A percentile compares a stretch with the other conserved stretches of the same genome.
phyloP scores from a whole-genome alignment of 2,113 vertebrate species.

The Verasper variegatus region DNA sequence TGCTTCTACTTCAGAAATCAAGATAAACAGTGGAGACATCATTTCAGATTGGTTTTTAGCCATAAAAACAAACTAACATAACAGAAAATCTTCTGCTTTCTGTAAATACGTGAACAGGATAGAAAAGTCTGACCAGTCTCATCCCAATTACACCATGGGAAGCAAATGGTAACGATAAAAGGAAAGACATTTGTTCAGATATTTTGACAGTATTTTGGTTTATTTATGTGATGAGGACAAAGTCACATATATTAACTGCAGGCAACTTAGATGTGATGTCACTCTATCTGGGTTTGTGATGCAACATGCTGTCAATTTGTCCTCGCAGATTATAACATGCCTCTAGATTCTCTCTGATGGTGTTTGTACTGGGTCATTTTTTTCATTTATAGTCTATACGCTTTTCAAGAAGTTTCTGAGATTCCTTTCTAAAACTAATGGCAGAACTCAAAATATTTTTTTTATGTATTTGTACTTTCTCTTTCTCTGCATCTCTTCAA shows the following conservation, averaged over 20 bases:
- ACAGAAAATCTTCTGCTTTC: background rate
- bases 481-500: constrained; percentile 58
- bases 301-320: constrained; percentile 51
- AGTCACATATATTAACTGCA: constrained; percentile 4
- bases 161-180: background rate
- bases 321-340: constrained; percentile 6
- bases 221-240: constrained; percentile 18
- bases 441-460: background rate
- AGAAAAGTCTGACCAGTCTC: background rate
- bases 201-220: constrained; percentile 7
- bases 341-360: constrained; percentile 19
- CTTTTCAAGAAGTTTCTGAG: background rate
- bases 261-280: constrained; percentile 25
- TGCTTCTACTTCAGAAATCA: constrained; percentile 12
- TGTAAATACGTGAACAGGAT: constrained; percentile 2
- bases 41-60: background rate
- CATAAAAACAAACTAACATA: background rate
- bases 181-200: background rate
- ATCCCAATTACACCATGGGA: background rate
- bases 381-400: constrained; percentile 12
- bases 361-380: constrained; percentile 12
- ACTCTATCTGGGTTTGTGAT: constrained; percentile 37
- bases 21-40: constrained; percentile 13
- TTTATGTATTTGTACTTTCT: background rate
- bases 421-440: background rate